Base-by-base conservation (phyloP, 2,888 invertebrate species). In the Diogma glabrata region DNA sequence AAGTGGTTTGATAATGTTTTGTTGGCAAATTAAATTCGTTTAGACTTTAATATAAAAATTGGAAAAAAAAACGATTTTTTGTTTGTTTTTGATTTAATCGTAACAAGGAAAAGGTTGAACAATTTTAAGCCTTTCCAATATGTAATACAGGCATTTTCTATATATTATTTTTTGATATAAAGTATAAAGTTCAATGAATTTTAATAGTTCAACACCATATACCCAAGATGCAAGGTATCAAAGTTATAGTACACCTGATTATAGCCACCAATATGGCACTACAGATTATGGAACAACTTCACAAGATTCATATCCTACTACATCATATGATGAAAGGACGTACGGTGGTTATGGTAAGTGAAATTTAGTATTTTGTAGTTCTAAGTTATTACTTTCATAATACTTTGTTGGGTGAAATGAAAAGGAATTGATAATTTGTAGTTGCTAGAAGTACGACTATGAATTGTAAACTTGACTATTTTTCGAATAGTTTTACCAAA, bases 331-430 rank as follows among this genome's bases (percentile, higher is more conserved):
- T 57, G 70, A 67, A 51, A 61, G 70, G 51, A 63, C 67, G 20
- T 70, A 70, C 57, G 63, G 67, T 23, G 64, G 68, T 50, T 70
- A 70, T 60, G 69, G 70, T 70, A 62, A 63, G 66, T 64, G 30
- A 28, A 17, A 9, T 30, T 47, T 24, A 17, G 3, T 2, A 36
- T n/a, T n/a, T n/a, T n/a, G n/a, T 19, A 28, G n/a, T 7, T 14
- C 16, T 16, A 6, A 23, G 30, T n/a, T 23, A 38, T 47, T 20
- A 23, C 19, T 36, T 40, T 17, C 14, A 22, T 40, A 14, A n/a
- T n/a, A n/a, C n/a, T n/a, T n/a, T n/a, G n/a, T n/a, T n/a, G n/a
- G n/a, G n/a, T n/a, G n/a, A n/a, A n/a, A n/a, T n/a, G n/a, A n/a
- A n/a, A n/a, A n/a, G n/a, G n/a, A n/a, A n/a, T n/a, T n/a, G n/a